These are phyloP conservation scores for Ornithoptera priamus DNA, from an alignment of 2,888 invertebrate genomes.

Conservation along the genomic window DNA sequence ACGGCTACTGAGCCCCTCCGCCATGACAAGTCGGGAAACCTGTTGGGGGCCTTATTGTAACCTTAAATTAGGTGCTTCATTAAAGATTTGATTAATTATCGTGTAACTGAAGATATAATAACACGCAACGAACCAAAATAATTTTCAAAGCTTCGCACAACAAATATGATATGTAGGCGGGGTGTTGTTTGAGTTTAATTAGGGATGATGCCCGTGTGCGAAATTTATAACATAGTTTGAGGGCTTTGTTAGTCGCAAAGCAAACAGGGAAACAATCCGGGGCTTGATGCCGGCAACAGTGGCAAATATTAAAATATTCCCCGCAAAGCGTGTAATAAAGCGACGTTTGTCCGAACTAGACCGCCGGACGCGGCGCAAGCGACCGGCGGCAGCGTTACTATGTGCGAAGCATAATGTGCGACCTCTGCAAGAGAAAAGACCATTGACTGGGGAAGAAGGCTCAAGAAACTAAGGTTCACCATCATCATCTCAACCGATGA, in stretches of 20 bases:
- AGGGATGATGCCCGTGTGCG: slow-evolving; percentile 19
- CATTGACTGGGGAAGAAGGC: too few relatives aligned
- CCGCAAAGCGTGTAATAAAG: slow-evolving; percentile 30
- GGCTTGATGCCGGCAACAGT: slow-evolving; percentile 32
- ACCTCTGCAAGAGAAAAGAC: too few relatives aligned
- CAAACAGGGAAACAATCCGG: slow-evolving; percentile 26
- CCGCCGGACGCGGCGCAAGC: not conserved
- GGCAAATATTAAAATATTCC: slow-evolving; percentile 41
- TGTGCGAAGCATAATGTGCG: too few relatives aligned
- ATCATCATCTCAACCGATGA: too few relatives aligned
- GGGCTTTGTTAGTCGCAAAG: slow-evolving; percentile 21
- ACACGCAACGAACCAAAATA: not conserved
- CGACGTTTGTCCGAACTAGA: slow-evolving; percentile 29
- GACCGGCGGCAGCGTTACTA: not conserved
- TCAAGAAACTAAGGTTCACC: too few relatives aligned
- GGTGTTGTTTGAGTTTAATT: slow-evolving; percentile 26
- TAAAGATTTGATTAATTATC: not conserved
- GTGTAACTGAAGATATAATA: not conserved
- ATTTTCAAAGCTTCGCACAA: slow-evolving; percentile 3
- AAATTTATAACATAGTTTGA: slow-evolving; percentile 28
- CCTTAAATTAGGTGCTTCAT: too few relatives aligned
- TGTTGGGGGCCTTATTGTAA: too few relatives aligned
- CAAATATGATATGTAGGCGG: not conserved
- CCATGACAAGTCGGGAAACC: too few relatives aligned
- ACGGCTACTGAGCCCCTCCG: too few relatives aligned